These are phyloP conservation scores for Meles meles DNA, from an alignment of 2,113 vertebrate species.

Conservation along the genomic window DNA sequence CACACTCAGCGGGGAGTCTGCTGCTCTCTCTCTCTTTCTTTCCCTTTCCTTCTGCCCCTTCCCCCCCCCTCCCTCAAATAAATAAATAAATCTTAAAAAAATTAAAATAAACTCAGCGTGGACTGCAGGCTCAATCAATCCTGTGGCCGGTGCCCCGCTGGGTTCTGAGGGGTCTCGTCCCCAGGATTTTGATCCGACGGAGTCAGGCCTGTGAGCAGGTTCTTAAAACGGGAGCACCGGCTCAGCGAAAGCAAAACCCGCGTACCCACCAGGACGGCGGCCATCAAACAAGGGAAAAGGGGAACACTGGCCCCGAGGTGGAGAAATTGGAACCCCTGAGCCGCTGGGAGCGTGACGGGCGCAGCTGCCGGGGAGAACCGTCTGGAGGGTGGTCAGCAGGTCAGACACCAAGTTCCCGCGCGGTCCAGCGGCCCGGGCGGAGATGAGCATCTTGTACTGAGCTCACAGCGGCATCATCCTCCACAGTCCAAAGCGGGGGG, in stretches of 20 bases:
- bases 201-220: not conserved
- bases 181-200: not conserved
- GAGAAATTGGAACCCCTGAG: rapidly evolving
- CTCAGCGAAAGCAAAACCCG: rapidly evolving
- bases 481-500: too few species aligned
- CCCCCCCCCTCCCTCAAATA: not conserved
- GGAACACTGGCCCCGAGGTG: rapidly evolving
- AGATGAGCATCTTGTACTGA: rapidly evolving
- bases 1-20: not conserved
- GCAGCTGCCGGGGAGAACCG: not conserved
- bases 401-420: rapidly evolving
- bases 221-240: not conserved
- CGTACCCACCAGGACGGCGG: rapidly evolving
- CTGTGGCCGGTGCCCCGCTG: rapidly evolving
- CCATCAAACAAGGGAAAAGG: rapidly evolving
- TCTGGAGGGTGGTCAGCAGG: rapidly evolving
- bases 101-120: not conserved
- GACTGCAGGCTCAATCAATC: rapidly evolving
- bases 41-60: too few species aligned
- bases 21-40: not conserved
- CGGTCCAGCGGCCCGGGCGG: not conserved
- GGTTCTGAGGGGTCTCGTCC: too few species aligned
- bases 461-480: not conserved
- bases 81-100: not conserved
- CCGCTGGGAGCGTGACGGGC: rapidly evolving